Evolutionary conservation across 2,888 invertebrate genomes (phyloP).

Genomic region (Tupiocoris notatus): DNA sequence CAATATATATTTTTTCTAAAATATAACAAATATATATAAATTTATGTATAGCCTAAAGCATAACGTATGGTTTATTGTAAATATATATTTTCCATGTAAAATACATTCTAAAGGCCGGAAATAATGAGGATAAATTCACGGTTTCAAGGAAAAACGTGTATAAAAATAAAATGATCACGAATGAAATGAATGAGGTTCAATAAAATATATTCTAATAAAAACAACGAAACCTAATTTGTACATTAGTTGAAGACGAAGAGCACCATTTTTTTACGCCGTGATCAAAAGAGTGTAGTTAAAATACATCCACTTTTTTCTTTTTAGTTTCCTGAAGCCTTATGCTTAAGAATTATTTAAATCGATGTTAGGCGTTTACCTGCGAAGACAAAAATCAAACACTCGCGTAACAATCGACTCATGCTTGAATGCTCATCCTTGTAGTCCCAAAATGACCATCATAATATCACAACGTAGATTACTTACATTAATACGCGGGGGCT

Average conservation of each 20-base stretch:
- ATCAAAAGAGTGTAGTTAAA: constrained; percentile 10
- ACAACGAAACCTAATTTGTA: constrained; percentile 24
- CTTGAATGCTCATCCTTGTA: too few relatives aligned
- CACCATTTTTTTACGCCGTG: constrained; percentile 30
- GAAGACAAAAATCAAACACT: too few relatives aligned
- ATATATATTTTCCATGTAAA: constrained; percentile 24
- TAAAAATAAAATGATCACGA: constrained; percentile 24
- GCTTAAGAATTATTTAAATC: too few relatives aligned
- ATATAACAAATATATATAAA: constrained; percentile 43
- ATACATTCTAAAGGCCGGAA: constrained; percentile 42
- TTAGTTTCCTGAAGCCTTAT: not conserved
- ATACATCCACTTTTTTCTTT: not conserved
- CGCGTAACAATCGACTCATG: too few relatives aligned
- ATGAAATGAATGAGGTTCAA: not conserved
- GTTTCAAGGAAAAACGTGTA: not conserved
- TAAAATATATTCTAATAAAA: constrained; percentile 8
- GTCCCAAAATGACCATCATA: too few relatives aligned
- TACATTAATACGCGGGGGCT: too few relatives aligned
- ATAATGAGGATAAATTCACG: constrained; percentile 32
- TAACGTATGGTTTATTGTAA: constrained; percentile 25
- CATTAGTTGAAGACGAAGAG: constrained; percentile 37
- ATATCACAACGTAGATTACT: too few relatives aligned
- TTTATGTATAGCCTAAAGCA: constrained; percentile 38
- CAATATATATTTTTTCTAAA: constrained; percentile 29
- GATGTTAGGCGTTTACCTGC: too few relatives aligned